These are phyloP conservation scores for Bagarius yarrelli DNA, from an alignment of 2,113 vertebrate species.

Conservation along the genomic window DNA sequence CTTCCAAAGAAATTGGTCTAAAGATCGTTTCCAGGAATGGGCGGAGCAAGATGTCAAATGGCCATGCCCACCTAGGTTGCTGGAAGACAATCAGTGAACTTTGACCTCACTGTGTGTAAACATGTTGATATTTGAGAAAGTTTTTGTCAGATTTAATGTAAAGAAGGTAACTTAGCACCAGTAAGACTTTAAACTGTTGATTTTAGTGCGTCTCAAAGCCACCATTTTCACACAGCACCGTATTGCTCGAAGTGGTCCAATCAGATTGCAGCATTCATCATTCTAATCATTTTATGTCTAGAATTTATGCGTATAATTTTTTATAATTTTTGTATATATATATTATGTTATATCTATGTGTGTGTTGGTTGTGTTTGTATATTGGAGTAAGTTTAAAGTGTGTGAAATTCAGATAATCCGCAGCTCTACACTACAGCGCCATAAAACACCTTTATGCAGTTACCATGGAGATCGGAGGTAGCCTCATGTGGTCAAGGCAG, in stretches of 20 bases:
- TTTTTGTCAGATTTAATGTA: conserved; percentile 13
- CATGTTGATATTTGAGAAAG: conserved; percentile 1
- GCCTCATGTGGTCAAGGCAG: conserved; percentile 54
- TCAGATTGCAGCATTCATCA: conserved; percentile 34
- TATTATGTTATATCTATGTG: not conserved
- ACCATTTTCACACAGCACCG: not conserved
- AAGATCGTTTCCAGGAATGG: conserved; percentile 38
- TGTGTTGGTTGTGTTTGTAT: no score
- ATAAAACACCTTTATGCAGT: conserved; percentile 60
- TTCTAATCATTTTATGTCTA: no score
- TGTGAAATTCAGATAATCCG: conserved; percentile 24
- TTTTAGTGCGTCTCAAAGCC: not conserved
- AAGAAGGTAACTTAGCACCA: conserved; percentile 38
- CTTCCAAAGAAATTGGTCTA: conserved; percentile 28
- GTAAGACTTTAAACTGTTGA: not conserved
- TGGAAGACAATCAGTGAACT: conserved; percentile 45
- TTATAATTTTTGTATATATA: no score
- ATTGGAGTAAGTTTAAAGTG: not conserved
- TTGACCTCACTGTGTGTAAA: conserved; percentile 41
- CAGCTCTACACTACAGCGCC: conserved; percentile 31
- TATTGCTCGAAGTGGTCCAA: conserved; percentile 45
- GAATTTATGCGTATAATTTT: no score
- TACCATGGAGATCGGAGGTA: conserved; percentile 58
- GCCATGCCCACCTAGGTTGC: not conserved
- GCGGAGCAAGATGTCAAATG: conserved; percentile 4